Evolutionary conservation across 1,140 invertebrate species (phyloP).

Genomic region (Helicoverpa zea): DNA sequence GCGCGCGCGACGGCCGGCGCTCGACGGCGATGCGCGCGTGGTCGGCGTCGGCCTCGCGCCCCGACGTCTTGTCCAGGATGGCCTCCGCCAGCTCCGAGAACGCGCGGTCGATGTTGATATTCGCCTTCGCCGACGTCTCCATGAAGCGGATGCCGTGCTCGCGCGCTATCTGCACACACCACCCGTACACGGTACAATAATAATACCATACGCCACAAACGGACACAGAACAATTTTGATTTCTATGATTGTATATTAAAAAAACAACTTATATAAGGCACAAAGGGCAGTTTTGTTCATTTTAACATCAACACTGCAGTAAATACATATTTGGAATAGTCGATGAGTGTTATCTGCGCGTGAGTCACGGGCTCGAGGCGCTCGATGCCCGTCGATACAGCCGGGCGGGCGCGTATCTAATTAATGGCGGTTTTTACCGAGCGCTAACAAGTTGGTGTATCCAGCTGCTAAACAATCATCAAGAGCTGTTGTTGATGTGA

Average conservation of each 20-base stretch:
- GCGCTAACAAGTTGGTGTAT: not conserved
- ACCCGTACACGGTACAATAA: no score
- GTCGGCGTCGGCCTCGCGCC: constrained; percentile 83
- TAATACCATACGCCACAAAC: no score
- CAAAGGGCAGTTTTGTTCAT: no score
- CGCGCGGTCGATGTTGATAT: constrained; percentile 96
- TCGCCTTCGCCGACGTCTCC: constrained; percentile 97
- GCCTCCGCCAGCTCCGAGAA: constrained; percentile 95
- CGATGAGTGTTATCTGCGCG: constrained; percentile 6
- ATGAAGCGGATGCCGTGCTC: constrained; percentile 98
- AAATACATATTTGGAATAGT: not conserved
- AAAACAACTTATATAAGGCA: no score
- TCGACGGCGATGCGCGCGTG: constrained; percentile 83
- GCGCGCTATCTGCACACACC: constrained; percentile 89
- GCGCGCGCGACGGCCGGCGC: constrained; percentile 81
- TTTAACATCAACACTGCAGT: no score
- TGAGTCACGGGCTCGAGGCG: constrained; percentile 24
- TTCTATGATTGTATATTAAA: no score
- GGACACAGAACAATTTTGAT: no score
- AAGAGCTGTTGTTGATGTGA: not conserved
- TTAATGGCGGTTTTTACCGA: constrained; percentile 12
- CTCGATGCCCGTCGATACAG: not conserved
- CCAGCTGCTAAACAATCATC: not conserved
- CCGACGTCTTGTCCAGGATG: constrained; percentile 85
- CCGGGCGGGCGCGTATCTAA: no score